These are phyloP conservation scores for Ptychobarbus kaznakovi DNA, from an alignment of 2,797 vertebrate genomes.

Conservation along the genomic window DNA sequence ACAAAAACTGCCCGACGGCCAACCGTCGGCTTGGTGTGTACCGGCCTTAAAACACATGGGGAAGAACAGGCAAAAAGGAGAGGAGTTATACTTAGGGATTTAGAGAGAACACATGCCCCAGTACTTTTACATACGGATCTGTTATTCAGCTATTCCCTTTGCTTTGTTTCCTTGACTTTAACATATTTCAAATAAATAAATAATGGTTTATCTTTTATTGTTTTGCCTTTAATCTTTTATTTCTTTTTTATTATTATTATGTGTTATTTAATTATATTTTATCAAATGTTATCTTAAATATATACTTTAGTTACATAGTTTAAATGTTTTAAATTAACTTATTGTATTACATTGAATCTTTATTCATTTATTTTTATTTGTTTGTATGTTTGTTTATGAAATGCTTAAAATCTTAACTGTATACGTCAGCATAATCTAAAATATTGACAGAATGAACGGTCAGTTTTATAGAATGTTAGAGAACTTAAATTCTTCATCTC, in stretches of 20 bases:
- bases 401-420: not conserved
- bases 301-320: not conserved
- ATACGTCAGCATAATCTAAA: not conserved
- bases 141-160: slow-evolving; percentile 5
- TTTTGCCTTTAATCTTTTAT: not conserved
- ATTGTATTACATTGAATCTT: not conserved
- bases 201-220: not conserved
- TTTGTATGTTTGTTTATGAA: not conserved
- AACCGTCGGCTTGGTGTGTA: too few relatives aligned
- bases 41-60: slow-evolving; percentile 13
- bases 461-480: not conserved
- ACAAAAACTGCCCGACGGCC: too few relatives aligned
- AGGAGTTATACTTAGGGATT: slow-evolving; percentile 15
- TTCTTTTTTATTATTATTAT: not conserved
- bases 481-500: not conserved
- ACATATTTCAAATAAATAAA: not conserved
- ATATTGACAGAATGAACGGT: not conserved
- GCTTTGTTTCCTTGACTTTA: not conserved
- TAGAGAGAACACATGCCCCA: not conserved
- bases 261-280: not conserved
- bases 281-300: slow-evolving; percentile 1
- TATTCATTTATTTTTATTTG: not conserved
- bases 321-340: not conserved
- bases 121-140: slow-evolving; percentile 1
- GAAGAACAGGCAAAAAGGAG: slow-evolving; percentile 26